Evolutionary conservation across 2,113 vertebrate species (phyloP).

Genomic region (Xiphophorus couchianus): DNA sequence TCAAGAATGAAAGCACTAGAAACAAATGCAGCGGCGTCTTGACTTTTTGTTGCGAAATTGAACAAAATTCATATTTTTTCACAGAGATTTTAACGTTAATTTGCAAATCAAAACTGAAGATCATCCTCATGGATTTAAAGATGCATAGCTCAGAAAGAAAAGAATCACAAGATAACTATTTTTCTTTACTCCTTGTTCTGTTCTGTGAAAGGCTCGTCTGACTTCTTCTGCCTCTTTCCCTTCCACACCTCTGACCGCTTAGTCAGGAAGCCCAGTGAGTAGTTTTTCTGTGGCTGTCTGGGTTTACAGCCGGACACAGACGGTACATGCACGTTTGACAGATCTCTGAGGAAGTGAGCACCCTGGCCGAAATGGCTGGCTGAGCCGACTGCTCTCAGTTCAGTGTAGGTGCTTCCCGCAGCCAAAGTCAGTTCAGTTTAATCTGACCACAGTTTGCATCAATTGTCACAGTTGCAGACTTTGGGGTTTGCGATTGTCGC

Average conservation of each 20-base stretch:
- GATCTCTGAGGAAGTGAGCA: constrained; percentile 36
- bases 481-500: too few relatives aligned
- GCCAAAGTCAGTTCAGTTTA: neutral
- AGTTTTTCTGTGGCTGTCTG: constrained; percentile 8
- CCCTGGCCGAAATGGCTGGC: constrained; percentile 18
- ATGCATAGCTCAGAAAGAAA: neutral
- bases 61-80: neutral
- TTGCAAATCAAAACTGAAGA: neutral
- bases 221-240: neutral
- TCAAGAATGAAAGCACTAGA: too few relatives aligned
- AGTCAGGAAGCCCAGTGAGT: constrained; percentile 5
- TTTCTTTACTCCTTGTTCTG: too few relatives aligned
- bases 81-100: neutral
- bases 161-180: neutral
- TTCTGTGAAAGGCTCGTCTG: neutral
- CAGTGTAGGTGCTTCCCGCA: constrained; percentile 38
- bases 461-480: too few relatives aligned
- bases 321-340: constrained; percentile 6
- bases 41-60: neutral
- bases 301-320: neutral
- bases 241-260: constrained; percentile 3
- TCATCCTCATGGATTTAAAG: neutral
- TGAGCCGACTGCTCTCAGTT: constrained; percentile 1
- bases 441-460: too few relatives aligned
- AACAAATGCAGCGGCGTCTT: too few relatives aligned